A percentile compares a stretch with the other conserved stretches of the same genome.
Evolutionary conservation across 2,113 vertebrate genomes (phyloP).

Genomic region (Psilopogon haemacephalus): DNA sequence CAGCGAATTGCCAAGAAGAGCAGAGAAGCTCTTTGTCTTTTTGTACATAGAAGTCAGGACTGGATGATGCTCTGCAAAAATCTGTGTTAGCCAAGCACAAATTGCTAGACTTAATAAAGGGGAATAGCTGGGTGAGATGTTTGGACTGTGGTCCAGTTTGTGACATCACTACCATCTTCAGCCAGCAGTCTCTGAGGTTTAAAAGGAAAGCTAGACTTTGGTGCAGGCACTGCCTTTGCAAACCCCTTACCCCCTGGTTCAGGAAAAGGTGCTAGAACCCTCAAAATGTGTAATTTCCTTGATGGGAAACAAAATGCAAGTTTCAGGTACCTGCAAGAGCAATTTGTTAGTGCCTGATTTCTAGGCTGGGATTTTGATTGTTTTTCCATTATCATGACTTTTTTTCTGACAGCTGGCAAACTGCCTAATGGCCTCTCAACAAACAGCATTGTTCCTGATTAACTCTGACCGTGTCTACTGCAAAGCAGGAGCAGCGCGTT

Average conservation of each 20-base stretch:
- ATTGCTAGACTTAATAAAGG: background rate
- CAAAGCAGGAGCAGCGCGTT: background rate
- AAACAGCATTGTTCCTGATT: background rate
- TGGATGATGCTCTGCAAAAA: background rate
- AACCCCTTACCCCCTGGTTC: background rate
- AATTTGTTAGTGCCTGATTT: background rate
- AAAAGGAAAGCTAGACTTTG: background rate
- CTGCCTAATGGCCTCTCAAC: background rate
- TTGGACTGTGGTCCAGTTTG: background rate
- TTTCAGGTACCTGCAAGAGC: background rate
- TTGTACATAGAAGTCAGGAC: background rate
- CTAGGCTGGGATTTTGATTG: background rate
- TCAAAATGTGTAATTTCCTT: background rate
- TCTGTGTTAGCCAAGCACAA: background rate
- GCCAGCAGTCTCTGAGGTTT: background rate
- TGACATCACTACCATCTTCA: background rate
- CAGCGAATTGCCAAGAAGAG: background rate
- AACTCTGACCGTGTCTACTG: background rate
- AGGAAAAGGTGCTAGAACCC: background rate
- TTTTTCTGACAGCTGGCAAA: background rate
- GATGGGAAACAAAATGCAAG: background rate
- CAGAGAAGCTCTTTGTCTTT: background rate
- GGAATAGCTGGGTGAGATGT: background rate
- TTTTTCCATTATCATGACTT: background rate
- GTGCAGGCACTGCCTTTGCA: background rate